Conservation (phyloP, 2,113 vertebrate genomes). For the Aix galericulata region DNA sequence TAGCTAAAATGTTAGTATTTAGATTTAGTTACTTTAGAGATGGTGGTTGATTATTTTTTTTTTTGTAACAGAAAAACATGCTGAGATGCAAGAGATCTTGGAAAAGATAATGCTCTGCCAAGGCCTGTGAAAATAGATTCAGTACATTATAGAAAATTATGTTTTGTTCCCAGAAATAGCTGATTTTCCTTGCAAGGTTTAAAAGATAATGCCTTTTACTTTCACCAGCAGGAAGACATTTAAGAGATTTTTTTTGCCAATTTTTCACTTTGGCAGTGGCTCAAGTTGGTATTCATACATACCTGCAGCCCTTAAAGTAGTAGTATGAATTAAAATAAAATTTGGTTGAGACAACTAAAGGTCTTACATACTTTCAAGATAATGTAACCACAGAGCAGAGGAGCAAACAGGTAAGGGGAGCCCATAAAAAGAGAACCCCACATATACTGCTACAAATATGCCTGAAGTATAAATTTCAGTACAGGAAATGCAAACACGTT, state of each 20-base stretch:
- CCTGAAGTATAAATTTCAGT: constrained; percentile 9
- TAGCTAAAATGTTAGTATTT: constrained; percentile 7
- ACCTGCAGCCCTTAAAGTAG: neutral
- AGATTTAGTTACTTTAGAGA: neutral
- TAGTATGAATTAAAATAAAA: constrained; percentile 10
- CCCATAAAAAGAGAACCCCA: neutral
- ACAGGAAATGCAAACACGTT: neutral
- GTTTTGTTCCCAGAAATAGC: constrained; percentile 2
- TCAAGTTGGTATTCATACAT: neutral
- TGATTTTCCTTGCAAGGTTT: constrained; percentile 35
- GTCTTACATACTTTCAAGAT: neutral
- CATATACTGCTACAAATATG: neutral
- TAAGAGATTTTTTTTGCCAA: neutral
- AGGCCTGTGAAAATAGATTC: constrained; percentile 33
- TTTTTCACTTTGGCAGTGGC: neutral
- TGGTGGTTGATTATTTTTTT: rapidly evolving
- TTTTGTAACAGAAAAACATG: neutral
- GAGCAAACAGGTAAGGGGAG: neutral
- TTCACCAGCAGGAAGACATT: neutral
- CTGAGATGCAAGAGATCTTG: constrained; percentile 22
- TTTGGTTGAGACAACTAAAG: neutral
- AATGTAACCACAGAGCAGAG: neutral
- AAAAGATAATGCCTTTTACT: constrained; percentile 14
- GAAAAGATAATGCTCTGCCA: constrained; percentile 27
- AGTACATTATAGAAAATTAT: neutral